Evolutionary conservation across 2,797 vertebrate genomes (phyloP).

Genomic region (Eulemur mongoz): DNA sequence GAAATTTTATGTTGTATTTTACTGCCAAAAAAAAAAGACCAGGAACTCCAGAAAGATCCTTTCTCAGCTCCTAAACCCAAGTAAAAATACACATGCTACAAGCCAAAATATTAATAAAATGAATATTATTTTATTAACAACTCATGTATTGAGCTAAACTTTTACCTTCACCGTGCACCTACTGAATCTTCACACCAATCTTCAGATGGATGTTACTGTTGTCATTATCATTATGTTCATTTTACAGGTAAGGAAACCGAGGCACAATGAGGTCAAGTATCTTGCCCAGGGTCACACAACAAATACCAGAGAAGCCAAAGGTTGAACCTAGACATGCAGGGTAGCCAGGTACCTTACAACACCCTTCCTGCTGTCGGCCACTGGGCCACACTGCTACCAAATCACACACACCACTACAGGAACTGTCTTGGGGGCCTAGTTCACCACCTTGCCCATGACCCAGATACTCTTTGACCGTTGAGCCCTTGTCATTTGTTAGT

Average conservation of each 20-base stretch:
- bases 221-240: background rate
- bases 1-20: background rate
- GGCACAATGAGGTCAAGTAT: background rate
- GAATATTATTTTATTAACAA: background rate
- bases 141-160: background rate
- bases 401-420: rapidly evolving
- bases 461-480: background rate
- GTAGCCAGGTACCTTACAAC: background rate
- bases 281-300: background rate
- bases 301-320: background rate
- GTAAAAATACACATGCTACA: background rate
- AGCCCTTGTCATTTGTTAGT: background rate
- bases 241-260: background rate
- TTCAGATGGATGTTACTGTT: background rate
- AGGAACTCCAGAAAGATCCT: background rate
- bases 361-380: too few relatives aligned
- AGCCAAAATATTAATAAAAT: background rate
- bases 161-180: background rate
- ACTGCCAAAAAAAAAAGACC: background rate
- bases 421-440: background rate
- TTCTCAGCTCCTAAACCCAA: background rate
- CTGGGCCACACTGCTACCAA: rapidly evolving
- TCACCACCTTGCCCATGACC: background rate
- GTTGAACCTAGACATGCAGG: rapidly evolving
- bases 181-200: background rate